These are phyloP conservation scores for Drosophila punjabiensis DNA, from an alignment of 1,140 invertebrate genomes.

Conservation along the genomic window DNA sequence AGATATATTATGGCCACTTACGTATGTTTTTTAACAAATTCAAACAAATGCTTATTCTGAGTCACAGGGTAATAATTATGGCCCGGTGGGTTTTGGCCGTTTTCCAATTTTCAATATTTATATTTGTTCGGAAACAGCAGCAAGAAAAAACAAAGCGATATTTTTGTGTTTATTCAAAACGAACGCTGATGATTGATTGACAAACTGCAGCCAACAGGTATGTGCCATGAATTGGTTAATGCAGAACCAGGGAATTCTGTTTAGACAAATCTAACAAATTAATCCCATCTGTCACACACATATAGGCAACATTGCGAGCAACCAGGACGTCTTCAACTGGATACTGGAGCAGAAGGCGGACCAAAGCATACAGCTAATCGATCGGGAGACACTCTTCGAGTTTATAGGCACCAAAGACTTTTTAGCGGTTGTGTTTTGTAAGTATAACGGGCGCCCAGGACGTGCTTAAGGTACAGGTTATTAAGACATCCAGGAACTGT, in stretches of 20 bases:
- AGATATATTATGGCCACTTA: not conserved
- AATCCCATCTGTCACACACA: conserved; percentile 2
- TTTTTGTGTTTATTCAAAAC: conserved; percentile 21
- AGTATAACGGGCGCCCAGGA: conserved; percentile 86
- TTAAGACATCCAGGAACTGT: conserved; percentile 43
- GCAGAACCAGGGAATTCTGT: not conserved
- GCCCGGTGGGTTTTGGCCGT: conserved; percentile 23
- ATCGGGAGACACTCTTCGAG: conserved; percentile 93
- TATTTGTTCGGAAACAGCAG: not conserved
- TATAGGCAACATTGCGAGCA: conserved; percentile 94
- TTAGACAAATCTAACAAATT: conserved; percentile 8
- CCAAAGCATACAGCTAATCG: conserved; percentile 96
- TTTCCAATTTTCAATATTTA: conserved; percentile 9
- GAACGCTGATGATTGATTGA: conserved; percentile 72
- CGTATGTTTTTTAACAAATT: not conserved
- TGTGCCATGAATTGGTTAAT: conserved; percentile 42
- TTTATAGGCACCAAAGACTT: conserved; percentile 97
- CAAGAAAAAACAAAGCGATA: conserved; percentile 11
- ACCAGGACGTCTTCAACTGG: conserved; percentile 95
- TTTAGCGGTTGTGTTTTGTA: conserved; percentile 96
- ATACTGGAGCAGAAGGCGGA: conserved; percentile 96
- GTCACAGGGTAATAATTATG: conserved; percentile 22
- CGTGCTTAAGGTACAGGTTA: conserved; percentile 55
- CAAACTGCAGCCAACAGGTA: conserved; percentile 82
- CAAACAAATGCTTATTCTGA: conserved; percentile 3